A percentile compares a stretch with the other conserved stretches of the same genome.
Evolutionary conservation across 2,113 vertebrate species (phyloP).

Genomic region (Thryonomys swinderianus): DNA sequence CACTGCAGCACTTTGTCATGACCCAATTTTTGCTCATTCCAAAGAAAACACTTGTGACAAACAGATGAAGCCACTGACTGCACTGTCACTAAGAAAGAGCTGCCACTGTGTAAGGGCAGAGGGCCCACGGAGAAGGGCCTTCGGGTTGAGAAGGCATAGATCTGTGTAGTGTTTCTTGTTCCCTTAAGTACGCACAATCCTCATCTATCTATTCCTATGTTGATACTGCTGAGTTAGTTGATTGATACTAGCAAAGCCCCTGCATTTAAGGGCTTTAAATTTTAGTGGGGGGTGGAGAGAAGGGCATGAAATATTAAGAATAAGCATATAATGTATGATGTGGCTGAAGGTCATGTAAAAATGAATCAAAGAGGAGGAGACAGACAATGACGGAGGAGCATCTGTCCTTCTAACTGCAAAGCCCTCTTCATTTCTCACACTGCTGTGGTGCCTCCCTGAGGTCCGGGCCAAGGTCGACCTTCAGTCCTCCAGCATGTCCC

Average conservation of each 20-base stretch:
- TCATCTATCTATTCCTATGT: not conserved
- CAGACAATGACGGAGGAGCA: accelerated
- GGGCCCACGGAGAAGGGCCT: not conserved
- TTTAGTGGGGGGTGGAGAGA: not conserved
- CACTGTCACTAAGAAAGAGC: not conserved
- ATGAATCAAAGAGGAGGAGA: not conserved
- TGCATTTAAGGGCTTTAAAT: not conserved
- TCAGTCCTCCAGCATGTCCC: not conserved
- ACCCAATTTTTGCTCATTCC: not conserved
- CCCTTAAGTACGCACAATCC: not conserved
- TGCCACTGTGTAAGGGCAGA: not conserved
- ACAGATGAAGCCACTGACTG: not conserved
- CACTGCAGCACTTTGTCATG: not conserved
- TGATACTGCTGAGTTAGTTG: not conserved
- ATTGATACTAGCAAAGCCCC: not conserved
- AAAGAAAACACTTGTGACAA: not conserved
- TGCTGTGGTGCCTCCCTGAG: accelerated
- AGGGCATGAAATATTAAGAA: not conserved
- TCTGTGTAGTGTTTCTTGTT: too few species aligned
- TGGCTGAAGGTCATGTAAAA: not conserved
- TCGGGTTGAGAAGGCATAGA: not conserved
- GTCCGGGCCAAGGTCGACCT: too few species aligned
- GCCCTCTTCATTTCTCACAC: too few species aligned
- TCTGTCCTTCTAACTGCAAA: not conserved
- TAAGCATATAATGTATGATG: not conserved